phyloP scores from a whole-genome alignment of 2,888 invertebrate genomes.

The Prosopocoilus inquinatus region DNA sequence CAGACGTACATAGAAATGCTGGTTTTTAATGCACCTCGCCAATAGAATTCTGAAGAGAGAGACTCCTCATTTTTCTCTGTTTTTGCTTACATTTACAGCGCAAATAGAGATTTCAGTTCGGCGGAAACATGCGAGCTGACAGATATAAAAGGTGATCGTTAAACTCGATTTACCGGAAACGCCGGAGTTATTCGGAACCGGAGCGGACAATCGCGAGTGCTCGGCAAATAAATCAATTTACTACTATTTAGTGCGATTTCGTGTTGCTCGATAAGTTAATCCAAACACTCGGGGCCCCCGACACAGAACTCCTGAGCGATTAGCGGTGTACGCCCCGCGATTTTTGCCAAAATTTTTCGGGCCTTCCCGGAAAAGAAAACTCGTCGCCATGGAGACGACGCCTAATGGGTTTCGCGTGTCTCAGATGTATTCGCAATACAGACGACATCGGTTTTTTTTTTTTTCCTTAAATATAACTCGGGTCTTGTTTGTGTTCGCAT shows the following conservation, averaged over 20 bases:
- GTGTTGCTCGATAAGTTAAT: slow-evolving; percentile 14
- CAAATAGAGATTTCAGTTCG: too few species aligned
- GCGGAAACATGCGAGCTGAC: too few species aligned
- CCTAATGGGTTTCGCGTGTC: slow-evolving; percentile 2
- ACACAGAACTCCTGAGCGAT: not conserved
- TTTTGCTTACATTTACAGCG: too few species aligned
- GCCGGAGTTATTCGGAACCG: too few species aligned
- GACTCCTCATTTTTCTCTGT: too few species aligned
- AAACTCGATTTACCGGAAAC: too few species aligned
- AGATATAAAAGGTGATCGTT: too few species aligned
- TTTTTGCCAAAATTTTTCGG: not conserved
- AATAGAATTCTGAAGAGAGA: too few species aligned
- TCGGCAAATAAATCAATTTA: slow-evolving; percentile 27
- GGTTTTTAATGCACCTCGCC: too few species aligned
- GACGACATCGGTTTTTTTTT: not conserved
- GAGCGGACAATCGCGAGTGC: slow-evolving; percentile 11
- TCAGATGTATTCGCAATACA: not conserved
- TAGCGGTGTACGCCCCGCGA: not conserved
- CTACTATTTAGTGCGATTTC: slow-evolving; percentile 21
- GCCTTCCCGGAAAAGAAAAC: not conserved
- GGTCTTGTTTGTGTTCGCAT: not conserved
- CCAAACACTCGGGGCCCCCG: slow-evolving; percentile 1
- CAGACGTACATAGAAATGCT: too few species aligned
- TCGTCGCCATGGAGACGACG: not conserved
- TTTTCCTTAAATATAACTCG: not conserved